Base-by-base conservation (phyloP, 2,888 invertebrate genomes). In the Leistus spinibarbis region DNA sequence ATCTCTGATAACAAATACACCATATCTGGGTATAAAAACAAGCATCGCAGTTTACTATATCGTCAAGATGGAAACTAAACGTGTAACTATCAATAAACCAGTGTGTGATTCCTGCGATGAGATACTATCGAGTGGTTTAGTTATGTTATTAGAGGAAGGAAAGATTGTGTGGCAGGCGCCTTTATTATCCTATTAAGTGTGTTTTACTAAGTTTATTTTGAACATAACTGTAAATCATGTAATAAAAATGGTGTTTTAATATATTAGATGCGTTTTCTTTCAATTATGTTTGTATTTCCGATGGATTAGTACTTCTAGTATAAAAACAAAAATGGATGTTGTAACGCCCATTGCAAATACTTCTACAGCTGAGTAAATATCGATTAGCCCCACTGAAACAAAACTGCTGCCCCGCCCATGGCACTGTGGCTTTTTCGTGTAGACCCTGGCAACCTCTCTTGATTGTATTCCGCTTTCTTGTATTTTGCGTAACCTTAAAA, bases 351-450 rank as follows among this genome's bases (percentile, higher is more conserved):
- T 79, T n/a, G 77, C 79, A 67, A 84, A 79, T 19, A 85, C 81
- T 3, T 80, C 80, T 2, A 80, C 80, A 22, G 88, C 88, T 13
- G 89, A 88, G 78, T 88, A 87, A 78, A 88, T 89, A 80, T 91
- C 91, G 0, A 89, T 85, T 79, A 90, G 85, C 19, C 83, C 82
- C 0, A 91, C 91, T 74, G 89, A 91, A 79, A 91, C 87, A 84
- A 91, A 91, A 1, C 88, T 87, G 13, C 88, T 87, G 0, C 88
- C 86, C 3, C 86, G 82, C 7, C 89, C 89, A 0, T 86, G 86
- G 78, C 91, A 92, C 1, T 83, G 81, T 0, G 92, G 91, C 78
- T 88, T 89, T 7, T 87, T 87, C 0, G 90, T 89, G 78, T 90
- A 90, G 7, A 91, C 84, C 0, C 89, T 82, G 16, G 84, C 81